Conservation (phyloP, 2,888 invertebrate species). For the Erannis defoliaria region DNA sequence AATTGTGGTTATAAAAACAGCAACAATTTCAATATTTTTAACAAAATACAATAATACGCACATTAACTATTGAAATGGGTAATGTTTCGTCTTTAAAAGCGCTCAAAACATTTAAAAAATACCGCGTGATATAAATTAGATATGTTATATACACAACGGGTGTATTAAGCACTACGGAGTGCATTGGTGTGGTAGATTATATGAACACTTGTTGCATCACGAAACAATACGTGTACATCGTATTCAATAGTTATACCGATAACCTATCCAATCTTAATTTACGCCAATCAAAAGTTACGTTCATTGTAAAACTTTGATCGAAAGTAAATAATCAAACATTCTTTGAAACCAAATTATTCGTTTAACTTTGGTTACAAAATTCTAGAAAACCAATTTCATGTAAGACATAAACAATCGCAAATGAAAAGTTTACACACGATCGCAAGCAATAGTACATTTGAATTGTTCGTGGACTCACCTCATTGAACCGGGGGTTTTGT, state of each 20-base stretch:
- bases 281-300: slow-evolving; percentile 50
- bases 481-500: slow-evolving; percentile 60
- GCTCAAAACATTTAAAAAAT: no score
- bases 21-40: no score
- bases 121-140: no score
- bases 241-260: slow-evolving; percentile 15
- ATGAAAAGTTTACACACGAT: slow-evolving; percentile 5
- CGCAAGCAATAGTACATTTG: slow-evolving; percentile 21
- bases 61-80: no score
- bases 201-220: slow-evolving; percentile 48
- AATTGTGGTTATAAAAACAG: background rate
- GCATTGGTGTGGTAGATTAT: no score
- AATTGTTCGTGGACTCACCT: slow-evolving; percentile 57
- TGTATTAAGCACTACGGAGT: no score
- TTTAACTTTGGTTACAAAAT: slow-evolving; percentile 31
- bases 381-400: background rate
- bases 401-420: slow-evolving; percentile 18
- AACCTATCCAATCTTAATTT: slow-evolving; percentile 34
- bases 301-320: slow-evolving; percentile 28
- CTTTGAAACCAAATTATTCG: background rate
- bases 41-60: no score
- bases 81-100: no score
- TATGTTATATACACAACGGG: no score
- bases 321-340: slow-evolving; percentile 6
- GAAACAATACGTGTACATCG: slow-evolving; percentile 41